Conservation (phyloP, 2,888 invertebrate genomes). For the Dolichomitus sp. region DNA sequence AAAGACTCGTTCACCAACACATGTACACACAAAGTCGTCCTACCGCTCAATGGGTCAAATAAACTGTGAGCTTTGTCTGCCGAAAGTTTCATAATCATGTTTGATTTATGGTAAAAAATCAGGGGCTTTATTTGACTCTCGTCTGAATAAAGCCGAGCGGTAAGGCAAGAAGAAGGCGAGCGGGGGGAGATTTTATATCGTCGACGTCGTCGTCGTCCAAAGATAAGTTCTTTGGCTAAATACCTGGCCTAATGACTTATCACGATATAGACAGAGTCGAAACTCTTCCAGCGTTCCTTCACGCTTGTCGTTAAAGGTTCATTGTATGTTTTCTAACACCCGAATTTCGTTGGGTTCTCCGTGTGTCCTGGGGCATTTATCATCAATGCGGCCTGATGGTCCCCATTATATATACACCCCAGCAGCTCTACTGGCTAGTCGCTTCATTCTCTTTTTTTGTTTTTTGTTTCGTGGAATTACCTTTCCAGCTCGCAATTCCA, state of each 20-base stretch:
- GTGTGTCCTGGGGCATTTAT: constrained; percentile 69
- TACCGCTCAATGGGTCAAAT: constrained; percentile 77
- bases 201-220: constrained; percentile 52
- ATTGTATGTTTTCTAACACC: constrained; percentile 49
- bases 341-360: constrained; percentile 59
- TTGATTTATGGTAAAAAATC: constrained; percentile 80
- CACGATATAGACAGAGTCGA: constrained; percentile 68
- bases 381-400: constrained; percentile 56
- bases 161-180: constrained; percentile 23
- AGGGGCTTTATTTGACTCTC: constrained; percentile 75
- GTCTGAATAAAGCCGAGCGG: constrained; percentile 52
- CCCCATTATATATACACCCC: constrained; percentile 10
- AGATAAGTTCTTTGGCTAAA: constrained; percentile 76
- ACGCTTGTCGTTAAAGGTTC: constrained; percentile 68
- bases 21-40: background rate
- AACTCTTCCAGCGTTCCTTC: constrained; percentile 29
- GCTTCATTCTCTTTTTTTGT: background rate
- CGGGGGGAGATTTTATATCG: constrained; percentile 46
- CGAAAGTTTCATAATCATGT: constrained; percentile 77
- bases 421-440: background rate
- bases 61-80: constrained; percentile 75
- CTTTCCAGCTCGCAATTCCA: constrained; percentile 18
- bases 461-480: constrained; percentile 30
- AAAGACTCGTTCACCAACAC: constrained; percentile 15
- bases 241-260: constrained; percentile 77